phyloP scores from a whole-genome alignment of 2,797 vertebrate genomes.

The Parauchenoglanis ngamensis region DNA sequence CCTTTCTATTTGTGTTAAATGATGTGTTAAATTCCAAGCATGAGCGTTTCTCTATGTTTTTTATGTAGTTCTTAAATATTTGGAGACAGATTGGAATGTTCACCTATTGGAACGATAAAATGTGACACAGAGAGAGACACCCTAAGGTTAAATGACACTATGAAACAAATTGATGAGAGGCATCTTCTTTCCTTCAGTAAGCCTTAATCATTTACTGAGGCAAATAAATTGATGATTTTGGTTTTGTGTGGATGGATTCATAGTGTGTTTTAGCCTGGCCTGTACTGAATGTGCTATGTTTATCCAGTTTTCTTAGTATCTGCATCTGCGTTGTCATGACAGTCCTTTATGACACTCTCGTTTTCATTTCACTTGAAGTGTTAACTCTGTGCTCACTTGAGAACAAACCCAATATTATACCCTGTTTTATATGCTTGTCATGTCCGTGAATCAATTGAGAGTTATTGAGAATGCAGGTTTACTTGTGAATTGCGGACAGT shows the following conservation, averaged over 20 bases:
- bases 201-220: neutral
- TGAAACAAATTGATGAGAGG: slow-evolving; percentile 1
- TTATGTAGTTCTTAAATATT: slow-evolving; percentile 25
- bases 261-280: neutral
- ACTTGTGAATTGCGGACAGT: slow-evolving; percentile 19
- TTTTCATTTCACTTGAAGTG: neutral
- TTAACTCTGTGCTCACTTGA: neutral
- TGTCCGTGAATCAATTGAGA: slow-evolving; percentile 11
- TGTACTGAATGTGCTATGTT: neutral
- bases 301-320: neutral
- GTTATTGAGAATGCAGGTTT: slow-evolving; percentile 22
- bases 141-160: slow-evolving; percentile 8
- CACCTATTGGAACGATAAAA: neutral
- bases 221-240: neutral
- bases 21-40: slow-evolving; percentile 45
- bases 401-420: neutral
- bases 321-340: neutral
- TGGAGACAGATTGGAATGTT: slow-evolving; percentile 24
- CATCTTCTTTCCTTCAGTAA: neutral
- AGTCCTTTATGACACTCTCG: neutral
- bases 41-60: slow-evolving; percentile 11
- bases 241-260: neutral
- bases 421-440: slow-evolving; percentile 9
- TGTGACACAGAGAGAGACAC: neutral
- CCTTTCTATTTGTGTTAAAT: slow-evolving; percentile 47